A percentile compares a stretch with the other conserved stretches of the same genome.
Conservation (phyloP, 1,140 invertebrate genomes). For the Drosophila bocqueti region DNA sequence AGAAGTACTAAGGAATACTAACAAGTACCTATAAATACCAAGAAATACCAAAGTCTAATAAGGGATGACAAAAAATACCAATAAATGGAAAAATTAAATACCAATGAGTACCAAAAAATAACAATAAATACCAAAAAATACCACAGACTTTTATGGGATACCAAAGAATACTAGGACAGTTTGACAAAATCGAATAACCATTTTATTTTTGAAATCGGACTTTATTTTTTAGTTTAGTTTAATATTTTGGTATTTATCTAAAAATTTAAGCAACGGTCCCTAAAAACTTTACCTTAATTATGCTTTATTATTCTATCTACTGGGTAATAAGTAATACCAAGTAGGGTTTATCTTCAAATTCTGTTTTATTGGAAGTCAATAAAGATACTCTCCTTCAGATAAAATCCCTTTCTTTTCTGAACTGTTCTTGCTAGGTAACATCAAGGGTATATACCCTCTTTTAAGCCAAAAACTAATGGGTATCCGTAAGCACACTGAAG, state of each 20-base stretch:
- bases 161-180: neutral
- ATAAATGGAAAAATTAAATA: too few relatives aligned
- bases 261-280: neutral
- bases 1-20: too few relatives aligned
- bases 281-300: neutral
- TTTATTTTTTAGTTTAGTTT: too few relatives aligned
- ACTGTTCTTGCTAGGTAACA: rapidly evolving
- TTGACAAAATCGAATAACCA: too few relatives aligned
- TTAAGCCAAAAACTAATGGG: neutral
- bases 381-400: neutral
- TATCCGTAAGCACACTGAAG: constrained; percentile 31
- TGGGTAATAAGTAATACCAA: neutral
- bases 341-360: neutral
- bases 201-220: too few relatives aligned
- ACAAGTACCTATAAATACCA: too few relatives aligned
- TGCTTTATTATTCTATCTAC: too few relatives aligned
- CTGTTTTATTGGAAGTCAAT: too few relatives aligned
- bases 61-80: too few relatives aligned
- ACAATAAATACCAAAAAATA: neutral
- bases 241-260: neutral
- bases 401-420: too few relatives aligned
- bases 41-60: too few relatives aligned
- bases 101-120: too few relatives aligned
- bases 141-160: neutral
- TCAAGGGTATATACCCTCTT: neutral